Base-by-base conservation (phyloP, 2,113 vertebrate genomes). In the Tychaedon coryphoeus region DNA sequence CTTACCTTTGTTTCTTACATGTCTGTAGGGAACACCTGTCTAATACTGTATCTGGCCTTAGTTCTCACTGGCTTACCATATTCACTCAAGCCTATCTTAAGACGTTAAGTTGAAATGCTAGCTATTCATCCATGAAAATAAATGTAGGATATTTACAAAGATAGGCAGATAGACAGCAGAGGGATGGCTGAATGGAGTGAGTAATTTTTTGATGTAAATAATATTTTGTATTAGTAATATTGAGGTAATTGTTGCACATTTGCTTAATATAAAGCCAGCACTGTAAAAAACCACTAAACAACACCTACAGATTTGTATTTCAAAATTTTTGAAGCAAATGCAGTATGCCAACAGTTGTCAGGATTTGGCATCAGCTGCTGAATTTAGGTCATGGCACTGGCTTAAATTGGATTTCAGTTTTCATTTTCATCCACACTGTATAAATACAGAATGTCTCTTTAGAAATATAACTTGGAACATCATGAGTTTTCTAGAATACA, bases 21-120 rank as follows among this genome's bases (percentile, higher is more conserved):
- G 98, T 98, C 98, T 98, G 96, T 97, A 95, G 98, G 98, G 98
- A 98, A 98, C 98, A 98, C 98, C 98, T 98, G 98, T 98, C 98
- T 98, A 98, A 98, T 98, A 97, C 97, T 97, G 98, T 98, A 97
- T 98, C 97, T 97, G 96, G 97, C 97, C 97, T 97, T 98, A 97
- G 97, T 98, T 98, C 97, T 98, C 97, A 97, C 96, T 97, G 96
- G 97, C 97, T 98, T 97, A 98, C 97, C 93, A 95, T 97, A 98
- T 94, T 98, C 98, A 97, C 97, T 98, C 98, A 97, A 97, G 98
- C 98, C 98, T 98, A 98, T 98, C 98, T 98, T 96, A 97, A 97
- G 96, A 97, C 54, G 95, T 97, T 98, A 97, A 96, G 91, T 96
- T 98, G 97, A 97, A 98, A 97, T 94, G 96, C 96, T 97, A 96